Conservation (phyloP, 2,888 invertebrate species). For the Diplolepis rosae region DNA sequence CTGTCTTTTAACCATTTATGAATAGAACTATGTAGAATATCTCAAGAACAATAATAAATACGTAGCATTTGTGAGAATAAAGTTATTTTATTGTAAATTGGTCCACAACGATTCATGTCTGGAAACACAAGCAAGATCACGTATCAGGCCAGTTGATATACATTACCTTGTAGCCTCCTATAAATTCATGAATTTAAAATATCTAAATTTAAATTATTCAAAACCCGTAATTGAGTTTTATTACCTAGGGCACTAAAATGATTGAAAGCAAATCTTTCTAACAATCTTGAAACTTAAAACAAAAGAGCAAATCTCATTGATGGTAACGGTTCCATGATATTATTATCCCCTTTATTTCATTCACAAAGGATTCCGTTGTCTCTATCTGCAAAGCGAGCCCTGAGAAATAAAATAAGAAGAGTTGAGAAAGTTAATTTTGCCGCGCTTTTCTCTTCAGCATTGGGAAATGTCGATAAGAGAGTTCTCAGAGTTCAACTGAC, state of each 20-base stretch:
- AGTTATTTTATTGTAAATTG: too few relatives aligned
- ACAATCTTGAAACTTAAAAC: slow-evolving; percentile 7
- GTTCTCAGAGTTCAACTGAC: background rate
- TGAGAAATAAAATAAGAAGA: slow-evolving; percentile 5
- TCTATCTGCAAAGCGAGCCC: background rate
- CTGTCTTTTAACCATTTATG: background rate
- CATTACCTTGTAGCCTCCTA: too few relatives aligned
- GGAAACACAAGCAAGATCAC: too few relatives aligned
- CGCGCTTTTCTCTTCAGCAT: background rate
- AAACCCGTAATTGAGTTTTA: background rate
- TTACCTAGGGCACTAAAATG: background rate
- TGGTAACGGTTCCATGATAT: background rate
- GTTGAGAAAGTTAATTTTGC: slow-evolving; percentile 23
- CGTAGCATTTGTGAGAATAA: too few relatives aligned
- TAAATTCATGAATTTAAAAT: too few relatives aligned
- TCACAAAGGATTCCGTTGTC: slow-evolving; percentile 4
- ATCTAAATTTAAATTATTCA: too few relatives aligned
- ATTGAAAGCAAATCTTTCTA: background rate
- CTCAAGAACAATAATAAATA: too few relatives aligned
- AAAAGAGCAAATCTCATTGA: slow-evolving; percentile 9
- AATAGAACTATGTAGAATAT: too few relatives aligned
- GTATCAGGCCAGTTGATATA: too few relatives aligned
- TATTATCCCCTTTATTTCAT: slow-evolving; percentile 24
- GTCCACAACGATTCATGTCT: too few relatives aligned
- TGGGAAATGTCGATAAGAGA: slow-evolving; percentile 4